These are phyloP conservation scores for Agrochola lota DNA, from an alignment of 2,888 invertebrate species.

Conservation along the genomic window DNA sequence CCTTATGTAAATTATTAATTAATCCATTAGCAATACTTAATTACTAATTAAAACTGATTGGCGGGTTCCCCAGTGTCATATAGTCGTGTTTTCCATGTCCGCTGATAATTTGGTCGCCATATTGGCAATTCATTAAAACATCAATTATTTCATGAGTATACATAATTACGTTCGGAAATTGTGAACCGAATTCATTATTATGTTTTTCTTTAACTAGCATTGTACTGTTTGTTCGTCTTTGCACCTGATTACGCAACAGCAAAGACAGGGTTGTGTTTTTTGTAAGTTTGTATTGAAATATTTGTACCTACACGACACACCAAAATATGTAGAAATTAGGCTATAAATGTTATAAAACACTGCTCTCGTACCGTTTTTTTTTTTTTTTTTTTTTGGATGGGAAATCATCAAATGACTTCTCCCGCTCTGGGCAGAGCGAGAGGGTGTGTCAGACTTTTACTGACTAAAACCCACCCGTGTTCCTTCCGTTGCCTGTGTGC, in stretches of 20 bases:
- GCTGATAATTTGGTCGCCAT: constrained; percentile 41
- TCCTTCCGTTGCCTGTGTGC: no score
- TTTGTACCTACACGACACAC: background rate
- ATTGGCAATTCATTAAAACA: constrained; percentile 65
- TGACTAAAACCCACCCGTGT: no score
- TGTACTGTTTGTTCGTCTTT: background rate
- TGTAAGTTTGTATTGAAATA: background rate
- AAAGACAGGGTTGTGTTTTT: background rate
- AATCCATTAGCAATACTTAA: constrained; percentile 3
- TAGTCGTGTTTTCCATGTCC: constrained; percentile 11
- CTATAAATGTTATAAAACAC: background rate
- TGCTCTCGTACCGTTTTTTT: no score
- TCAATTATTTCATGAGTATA: constrained; percentile 72
- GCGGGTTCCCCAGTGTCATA: background rate
- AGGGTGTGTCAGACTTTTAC: no score
- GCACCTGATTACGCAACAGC: background rate
- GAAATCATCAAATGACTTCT: no score
- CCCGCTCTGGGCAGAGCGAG: no score
- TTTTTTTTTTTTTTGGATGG: no score
- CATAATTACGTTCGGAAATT: constrained; percentile 67
- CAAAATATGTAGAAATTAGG: background rate
- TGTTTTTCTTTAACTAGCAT: constrained; percentile 34
- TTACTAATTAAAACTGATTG: constrained; percentile 16
- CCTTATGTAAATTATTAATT: background rate
- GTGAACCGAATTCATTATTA: constrained; percentile 46